phyloP scores from a whole-genome alignment of 2,888 invertebrate genomes.

The Galerucella nymphaeae region DNA sequence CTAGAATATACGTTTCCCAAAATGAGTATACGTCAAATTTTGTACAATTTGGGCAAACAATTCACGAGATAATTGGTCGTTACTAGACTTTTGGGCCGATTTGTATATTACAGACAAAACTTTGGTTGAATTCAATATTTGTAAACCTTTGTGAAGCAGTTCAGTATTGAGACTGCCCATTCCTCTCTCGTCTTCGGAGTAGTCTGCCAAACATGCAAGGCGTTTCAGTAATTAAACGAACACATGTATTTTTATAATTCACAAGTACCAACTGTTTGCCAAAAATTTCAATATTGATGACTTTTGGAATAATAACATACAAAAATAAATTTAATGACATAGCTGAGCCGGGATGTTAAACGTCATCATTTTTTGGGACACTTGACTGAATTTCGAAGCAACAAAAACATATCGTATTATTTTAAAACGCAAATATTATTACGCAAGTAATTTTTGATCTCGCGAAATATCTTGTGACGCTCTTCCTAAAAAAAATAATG shows the following conservation, averaged over 20 bases:
- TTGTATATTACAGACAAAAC: too few species aligned
- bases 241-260: slow-evolving; percentile 1
- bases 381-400: background rate
- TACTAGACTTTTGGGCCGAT: too few species aligned
- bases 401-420: slow-evolving; percentile 19
- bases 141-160: too few species aligned
- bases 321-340: slow-evolving; percentile 22
- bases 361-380: slow-evolving; percentile 16
- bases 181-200: background rate
- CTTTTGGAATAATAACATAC: slow-evolving; percentile 7
- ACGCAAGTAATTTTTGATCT: slow-evolving; percentile 27
- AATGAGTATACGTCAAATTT: too few species aligned
- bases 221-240: slow-evolving; percentile 10
- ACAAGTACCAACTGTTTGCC: background rate
- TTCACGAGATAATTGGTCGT: too few species aligned
- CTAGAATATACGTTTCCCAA: too few species aligned
- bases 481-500: slow-evolving; percentile 22
- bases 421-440: slow-evolving; percentile 28
- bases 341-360: background rate
- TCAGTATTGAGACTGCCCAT: background rate
- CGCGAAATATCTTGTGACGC: slow-evolving; percentile 18
- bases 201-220: slow-evolving; percentile 4
- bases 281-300: slow-evolving; percentile 11
- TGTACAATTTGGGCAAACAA: too few species aligned
- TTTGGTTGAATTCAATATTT: too few species aligned